A percentile compares a stretch with the other conserved stretches of the same genome.
Evolutionary conservation across 2,888 invertebrate species (phyloP).

Genomic region (Onchidella celtica): DNA sequence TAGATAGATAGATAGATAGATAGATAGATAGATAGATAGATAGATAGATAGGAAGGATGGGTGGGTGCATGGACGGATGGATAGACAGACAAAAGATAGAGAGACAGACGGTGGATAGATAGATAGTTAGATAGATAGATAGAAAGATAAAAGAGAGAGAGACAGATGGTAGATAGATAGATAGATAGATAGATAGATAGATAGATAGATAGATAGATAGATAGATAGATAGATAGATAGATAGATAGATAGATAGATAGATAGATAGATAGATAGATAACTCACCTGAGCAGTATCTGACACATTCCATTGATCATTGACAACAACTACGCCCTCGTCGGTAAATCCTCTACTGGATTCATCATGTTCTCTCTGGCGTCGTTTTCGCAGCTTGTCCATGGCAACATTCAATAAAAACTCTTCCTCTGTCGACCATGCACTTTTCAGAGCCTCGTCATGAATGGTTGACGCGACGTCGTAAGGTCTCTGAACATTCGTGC

Average conservation of each 20-base stretch:
- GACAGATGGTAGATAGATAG: too few species aligned
- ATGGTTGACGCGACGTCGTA: background rate
- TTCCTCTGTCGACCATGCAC: constrained; percentile 68
- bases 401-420: constrained; percentile 59
- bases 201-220: too few species aligned
- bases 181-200: background rate
- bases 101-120: too few species aligned
- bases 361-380: background rate
- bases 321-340: background rate
- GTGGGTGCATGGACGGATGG: too few species aligned
- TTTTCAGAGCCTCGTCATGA: constrained; percentile 63
- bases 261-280: too few species aligned
- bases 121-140: background rate
- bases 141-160: constrained; percentile 18
- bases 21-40: constrained; percentile 15
- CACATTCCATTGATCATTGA: background rate
- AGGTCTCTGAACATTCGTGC: background rate
- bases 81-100: too few species aligned
- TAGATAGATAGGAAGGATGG: too few species aligned
- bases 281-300: constrained; percentile 2
- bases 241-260: too few species aligned
- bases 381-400: constrained; percentile 19
- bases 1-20: background rate
- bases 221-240: too few species aligned
- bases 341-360: background rate